Evolutionary conservation across 1,140 invertebrate genomes (phyloP).

Genomic region (Atta texana): DNA sequence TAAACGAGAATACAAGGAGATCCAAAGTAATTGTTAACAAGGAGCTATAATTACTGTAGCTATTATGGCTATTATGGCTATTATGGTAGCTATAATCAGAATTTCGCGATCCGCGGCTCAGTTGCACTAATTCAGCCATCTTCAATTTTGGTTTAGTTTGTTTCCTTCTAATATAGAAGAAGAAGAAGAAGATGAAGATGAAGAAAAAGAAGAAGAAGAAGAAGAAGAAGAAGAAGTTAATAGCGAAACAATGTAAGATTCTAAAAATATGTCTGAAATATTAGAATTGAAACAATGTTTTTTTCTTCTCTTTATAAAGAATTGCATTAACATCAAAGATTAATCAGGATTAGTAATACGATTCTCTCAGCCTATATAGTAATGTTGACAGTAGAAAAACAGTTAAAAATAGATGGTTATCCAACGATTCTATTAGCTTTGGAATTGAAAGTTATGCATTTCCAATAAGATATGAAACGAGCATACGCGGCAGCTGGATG

Average conservation of each 20-base stretch:
- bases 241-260: not conserved
- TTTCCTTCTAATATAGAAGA: not conserved
- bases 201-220: not conserved
- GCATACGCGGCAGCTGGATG: not conserved
- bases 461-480: slow-evolving; percentile 12
- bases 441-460: slow-evolving; percentile 10
- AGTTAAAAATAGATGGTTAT: not conserved
- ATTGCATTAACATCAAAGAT: not conserved
- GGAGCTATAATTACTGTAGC: not conserved
- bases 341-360: not conserved
- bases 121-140: not conserved
- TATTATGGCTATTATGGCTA: not conserved
- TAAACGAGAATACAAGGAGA: not conserved
- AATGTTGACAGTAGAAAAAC: not conserved
- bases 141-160: not conserved
- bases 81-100: not conserved
- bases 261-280: not conserved
- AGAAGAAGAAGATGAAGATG: not conserved
- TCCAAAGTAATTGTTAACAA: not conserved
- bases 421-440: not conserved
- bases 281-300: not conserved
- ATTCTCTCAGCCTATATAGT: not conserved
- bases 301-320: not conserved
- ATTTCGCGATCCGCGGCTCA: not conserved
- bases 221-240: not conserved